Conservation (phyloP, 2,113 vertebrate genomes). For the Pionites leucogaster region DNA sequence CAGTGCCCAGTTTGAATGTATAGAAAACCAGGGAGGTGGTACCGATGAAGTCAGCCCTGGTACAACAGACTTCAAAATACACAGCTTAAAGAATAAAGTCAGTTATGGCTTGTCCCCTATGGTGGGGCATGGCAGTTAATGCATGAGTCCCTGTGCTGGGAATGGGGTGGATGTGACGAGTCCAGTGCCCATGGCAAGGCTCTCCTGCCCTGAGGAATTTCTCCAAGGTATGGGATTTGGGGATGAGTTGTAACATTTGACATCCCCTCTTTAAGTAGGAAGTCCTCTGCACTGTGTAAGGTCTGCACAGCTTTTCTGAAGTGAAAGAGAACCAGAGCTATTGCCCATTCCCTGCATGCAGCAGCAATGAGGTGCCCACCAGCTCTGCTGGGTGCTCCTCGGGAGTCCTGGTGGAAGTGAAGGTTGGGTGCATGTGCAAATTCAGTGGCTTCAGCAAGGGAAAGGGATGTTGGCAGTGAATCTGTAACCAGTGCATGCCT, state of each 20-base stretch:
- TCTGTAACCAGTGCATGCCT: rapidly evolving
- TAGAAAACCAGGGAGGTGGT: background rate
- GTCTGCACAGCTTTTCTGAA: background rate
- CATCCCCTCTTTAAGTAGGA: background rate
- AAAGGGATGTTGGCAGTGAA: rapidly evolving
- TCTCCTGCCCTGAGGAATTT: background rate
- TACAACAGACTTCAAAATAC: background rate
- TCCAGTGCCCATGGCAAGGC: background rate
- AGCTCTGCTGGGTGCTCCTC: rapidly evolving
- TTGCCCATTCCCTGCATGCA: background rate
- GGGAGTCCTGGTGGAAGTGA: background rate
- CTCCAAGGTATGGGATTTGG: background rate
- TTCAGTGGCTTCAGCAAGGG: background rate
- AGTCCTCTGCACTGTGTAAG: background rate
- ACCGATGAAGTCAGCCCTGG: background rate
- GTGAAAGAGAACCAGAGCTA: rapidly evolving
- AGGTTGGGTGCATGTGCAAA: rapidly evolving
- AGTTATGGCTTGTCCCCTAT: too few species aligned
- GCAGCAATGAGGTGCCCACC: rapidly evolving
- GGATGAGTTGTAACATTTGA: background rate
- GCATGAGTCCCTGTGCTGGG: background rate
- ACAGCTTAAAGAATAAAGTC: background rate
- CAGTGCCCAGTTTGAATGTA: background rate
- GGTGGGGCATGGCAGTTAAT: background rate
- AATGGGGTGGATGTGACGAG: background rate